phyloP scores from a whole-genome alignment of 2,113 vertebrate genomes.

The Heterocephalus glaber region DNA sequence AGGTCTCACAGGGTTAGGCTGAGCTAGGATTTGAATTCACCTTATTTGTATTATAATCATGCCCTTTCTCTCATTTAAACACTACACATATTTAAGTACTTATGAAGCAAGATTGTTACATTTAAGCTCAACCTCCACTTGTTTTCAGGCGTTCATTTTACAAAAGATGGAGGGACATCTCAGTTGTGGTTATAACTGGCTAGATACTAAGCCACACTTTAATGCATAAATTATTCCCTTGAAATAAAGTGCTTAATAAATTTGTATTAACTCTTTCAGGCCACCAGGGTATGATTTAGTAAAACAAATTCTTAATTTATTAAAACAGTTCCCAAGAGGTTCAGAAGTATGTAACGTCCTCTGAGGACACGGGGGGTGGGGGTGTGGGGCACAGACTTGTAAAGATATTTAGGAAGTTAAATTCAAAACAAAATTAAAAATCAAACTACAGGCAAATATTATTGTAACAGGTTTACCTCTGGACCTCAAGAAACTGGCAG shows the following conservation, averaged over 20 bases:
- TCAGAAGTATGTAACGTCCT: slow-evolving; percentile 59
- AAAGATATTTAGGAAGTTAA: slow-evolving; percentile 50
- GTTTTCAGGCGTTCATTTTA: neutral
- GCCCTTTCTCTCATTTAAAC: neutral
- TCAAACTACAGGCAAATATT: slow-evolving; percentile 7
- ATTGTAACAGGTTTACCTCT: neutral
- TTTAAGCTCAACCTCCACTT: neutral
- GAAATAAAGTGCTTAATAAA: slow-evolving; percentile 64
- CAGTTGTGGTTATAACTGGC: neutral
- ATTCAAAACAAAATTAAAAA: slow-evolving; percentile 66
- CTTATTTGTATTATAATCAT: neutral
- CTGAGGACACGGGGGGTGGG: neutral
- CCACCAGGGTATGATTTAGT: slow-evolving; percentile 39
- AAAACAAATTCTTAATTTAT: slow-evolving; percentile 67
- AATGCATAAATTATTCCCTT: slow-evolving; percentile 43
- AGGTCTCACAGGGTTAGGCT: neutral
- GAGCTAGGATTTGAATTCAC: neutral
- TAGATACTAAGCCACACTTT: slow-evolving; percentile 18
- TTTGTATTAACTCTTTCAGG: slow-evolving; percentile 73
- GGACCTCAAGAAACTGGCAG: neutral
- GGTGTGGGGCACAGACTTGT: neutral
- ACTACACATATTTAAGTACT: neutral
- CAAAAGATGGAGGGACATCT: neutral
- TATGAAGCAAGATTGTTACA: neutral
- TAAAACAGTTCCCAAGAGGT: slow-evolving; percentile 48